These are phyloP conservation scores for Procavia capensis DNA, from an alignment of 2,113 vertebrate species.

Conservation along the genomic window DNA sequence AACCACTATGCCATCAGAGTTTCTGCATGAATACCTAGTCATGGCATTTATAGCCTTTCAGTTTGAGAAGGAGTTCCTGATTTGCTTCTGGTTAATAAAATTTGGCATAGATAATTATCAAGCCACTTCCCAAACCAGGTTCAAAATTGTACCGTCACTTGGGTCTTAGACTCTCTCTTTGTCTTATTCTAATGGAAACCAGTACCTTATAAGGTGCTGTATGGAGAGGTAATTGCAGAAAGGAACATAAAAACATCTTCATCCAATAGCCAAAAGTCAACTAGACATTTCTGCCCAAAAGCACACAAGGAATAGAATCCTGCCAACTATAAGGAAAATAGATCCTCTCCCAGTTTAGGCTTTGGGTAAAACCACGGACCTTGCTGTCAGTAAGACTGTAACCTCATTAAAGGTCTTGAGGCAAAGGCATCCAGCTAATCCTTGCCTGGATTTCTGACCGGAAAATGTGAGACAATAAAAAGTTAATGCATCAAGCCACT, in stretches of 20 bases:
- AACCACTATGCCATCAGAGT: too few species aligned
- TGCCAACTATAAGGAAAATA: neutral
- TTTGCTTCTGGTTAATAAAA: neutral
- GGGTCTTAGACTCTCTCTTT: neutral
- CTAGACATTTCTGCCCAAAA: neutral
- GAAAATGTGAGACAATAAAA: neutral
- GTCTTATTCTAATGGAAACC: neutral
- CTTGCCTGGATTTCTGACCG: neutral
- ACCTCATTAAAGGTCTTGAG: neutral
- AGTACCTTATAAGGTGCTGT: neutral
- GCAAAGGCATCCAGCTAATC: neutral
- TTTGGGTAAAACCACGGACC: neutral
- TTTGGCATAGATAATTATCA: neutral
- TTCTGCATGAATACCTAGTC: too few species aligned
- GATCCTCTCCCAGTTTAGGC: neutral
- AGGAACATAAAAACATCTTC: neutral
- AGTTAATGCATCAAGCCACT: neutral
- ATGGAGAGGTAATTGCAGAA: neutral
- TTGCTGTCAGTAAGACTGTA: conserved; percentile 19
- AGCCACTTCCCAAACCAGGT: neutral
- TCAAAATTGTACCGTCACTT: neutral
- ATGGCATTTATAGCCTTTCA: neutral
- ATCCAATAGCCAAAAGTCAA: neutral
- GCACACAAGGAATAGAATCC: neutral
- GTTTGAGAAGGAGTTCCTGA: neutral